Base-by-base conservation (phyloP, 2,888 invertebrate species). In the Pammene fasciana region DNA sequence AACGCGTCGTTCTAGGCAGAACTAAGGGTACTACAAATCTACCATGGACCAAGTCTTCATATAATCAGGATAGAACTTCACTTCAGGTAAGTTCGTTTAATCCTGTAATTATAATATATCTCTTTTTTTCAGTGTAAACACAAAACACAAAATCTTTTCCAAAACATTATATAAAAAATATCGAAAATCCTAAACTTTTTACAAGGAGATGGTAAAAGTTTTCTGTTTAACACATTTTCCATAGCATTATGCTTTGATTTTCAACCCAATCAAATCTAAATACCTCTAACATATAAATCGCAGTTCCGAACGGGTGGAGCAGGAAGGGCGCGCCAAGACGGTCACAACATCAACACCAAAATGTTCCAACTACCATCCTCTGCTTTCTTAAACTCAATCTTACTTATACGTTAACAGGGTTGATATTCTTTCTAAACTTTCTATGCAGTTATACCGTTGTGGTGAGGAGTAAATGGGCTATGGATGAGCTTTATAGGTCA, bases 251-350 rank as follows among this genome's bases (percentile, higher is more conserved):
- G 18, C 11, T 50, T 50, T 26, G 18, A 61, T 62, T 50, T 61
- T 50, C 38, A 50, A 50, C 9, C 50, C 18, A 62, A 38, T 50
- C 18, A 62, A 54, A 36, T 18, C 52, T 16, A 60, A 67, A 52
- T 36, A 54, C 36, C 36, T 50, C 48, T 50, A 38, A 60, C 52
- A 64, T 64, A 64, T 59, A 68, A 68, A 65, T 65, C 57, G 55
- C 41, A 7, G 43, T 55, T 46, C 26, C 18, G 62, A 68, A 59
- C 60, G 83, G 88, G 88, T 78, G 87, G 73, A 84, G 81, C 88
- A 83, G 90, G 89, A 89, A 89, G 88, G 89, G 89, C 83, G 90
- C 74, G 88, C 78, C 82, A 79, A 83, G 83, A 83, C 83, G 79
- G 76, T 79, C 79, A 61, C 8, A 36, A 54, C 14, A 16, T n/a